These are phyloP conservation scores for Polydesmus complanatus DNA, from an alignment of 2,888 invertebrate species.

Conservation along the genomic window DNA sequence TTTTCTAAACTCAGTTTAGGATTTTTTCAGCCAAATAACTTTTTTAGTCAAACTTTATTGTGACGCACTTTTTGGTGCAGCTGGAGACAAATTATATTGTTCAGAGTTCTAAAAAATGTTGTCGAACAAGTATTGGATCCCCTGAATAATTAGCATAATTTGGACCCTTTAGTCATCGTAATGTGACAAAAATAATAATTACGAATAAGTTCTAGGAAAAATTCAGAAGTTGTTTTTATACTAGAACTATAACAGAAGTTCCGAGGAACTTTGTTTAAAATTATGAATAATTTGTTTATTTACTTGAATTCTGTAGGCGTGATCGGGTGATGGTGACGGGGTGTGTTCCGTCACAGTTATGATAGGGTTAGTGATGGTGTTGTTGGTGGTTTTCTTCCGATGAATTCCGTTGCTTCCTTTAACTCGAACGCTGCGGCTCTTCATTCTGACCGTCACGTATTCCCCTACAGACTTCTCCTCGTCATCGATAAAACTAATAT, in stretches of 20 bases:
- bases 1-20: background rate
- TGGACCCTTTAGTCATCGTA: too few species aligned
- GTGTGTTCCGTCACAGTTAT: constrained; percentile 95
- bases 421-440: constrained; percentile 31
- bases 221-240: too few species aligned
- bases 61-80: too few species aligned
- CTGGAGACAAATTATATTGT: too few species aligned
- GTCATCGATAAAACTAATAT: constrained; percentile 10
- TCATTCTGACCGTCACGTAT: background rate
- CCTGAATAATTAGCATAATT: too few species aligned
- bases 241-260: too few species aligned
- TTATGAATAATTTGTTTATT: background rate
- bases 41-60: background rate
- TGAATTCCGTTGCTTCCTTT: constrained; percentile 34
- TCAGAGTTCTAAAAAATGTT: too few species aligned
- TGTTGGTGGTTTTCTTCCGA: constrained; percentile 19
- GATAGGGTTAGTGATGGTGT: constrained; percentile 73
- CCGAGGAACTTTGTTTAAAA: too few species aligned
- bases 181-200: too few species aligned
- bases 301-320: constrained; percentile 55
- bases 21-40: background rate
- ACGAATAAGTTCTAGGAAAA: too few species aligned
- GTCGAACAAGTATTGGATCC: too few species aligned
- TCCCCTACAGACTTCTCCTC: constrained; percentile 49
- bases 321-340: constrained; percentile 79